These are phyloP conservation scores for Varroa destructor DNA, from an alignment of 1,140 invertebrate species.

Conservation along the genomic window DNA sequence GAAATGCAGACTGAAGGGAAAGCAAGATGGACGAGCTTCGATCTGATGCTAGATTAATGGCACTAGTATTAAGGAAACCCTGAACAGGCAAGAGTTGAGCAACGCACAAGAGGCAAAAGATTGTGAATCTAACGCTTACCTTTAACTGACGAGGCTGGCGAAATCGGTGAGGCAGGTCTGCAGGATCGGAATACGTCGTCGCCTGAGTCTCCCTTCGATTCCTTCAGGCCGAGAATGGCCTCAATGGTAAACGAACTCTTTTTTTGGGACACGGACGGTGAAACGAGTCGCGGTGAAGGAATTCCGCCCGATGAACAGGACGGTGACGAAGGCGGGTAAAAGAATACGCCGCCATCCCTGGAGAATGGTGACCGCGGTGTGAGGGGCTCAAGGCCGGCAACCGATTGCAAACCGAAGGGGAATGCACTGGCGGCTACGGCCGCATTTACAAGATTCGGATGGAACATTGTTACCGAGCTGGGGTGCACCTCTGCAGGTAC, in stretches of 20 bases:
- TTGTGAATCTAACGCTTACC: background rate
- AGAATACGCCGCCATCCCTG: background rate
- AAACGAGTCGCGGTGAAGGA: conserved; percentile 4
- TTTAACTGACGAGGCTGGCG: background rate
- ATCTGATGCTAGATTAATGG: too few relatives aligned
- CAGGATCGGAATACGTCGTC: conserved; percentile 17
- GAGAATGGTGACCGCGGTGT: conserved; percentile 12
- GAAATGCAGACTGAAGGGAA: too few relatives aligned
- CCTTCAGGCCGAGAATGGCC: conserved; percentile 54
- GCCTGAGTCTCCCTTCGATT: conserved; percentile 8
- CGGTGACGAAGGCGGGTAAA: conserved; percentile 9
- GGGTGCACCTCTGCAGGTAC: background rate
- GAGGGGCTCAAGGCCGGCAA: background rate
- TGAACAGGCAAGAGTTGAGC: background rate
- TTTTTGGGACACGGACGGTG: background rate
- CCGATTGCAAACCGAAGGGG: background rate
- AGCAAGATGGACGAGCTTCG: too few relatives aligned
- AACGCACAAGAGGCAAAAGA: background rate
- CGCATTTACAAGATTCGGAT: conserved; percentile 13
- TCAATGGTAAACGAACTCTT: conserved; percentile 62
- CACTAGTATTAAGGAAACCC: background rate
- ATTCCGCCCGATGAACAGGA: conserved; percentile 14
- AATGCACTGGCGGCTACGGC: background rate
- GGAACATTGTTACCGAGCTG: conserved; percentile 14
- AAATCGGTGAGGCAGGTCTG: too few relatives aligned